Evolutionary conservation across 1,140 invertebrate species (phyloP).

Genomic region (Neuroterus valhalla): DNA sequence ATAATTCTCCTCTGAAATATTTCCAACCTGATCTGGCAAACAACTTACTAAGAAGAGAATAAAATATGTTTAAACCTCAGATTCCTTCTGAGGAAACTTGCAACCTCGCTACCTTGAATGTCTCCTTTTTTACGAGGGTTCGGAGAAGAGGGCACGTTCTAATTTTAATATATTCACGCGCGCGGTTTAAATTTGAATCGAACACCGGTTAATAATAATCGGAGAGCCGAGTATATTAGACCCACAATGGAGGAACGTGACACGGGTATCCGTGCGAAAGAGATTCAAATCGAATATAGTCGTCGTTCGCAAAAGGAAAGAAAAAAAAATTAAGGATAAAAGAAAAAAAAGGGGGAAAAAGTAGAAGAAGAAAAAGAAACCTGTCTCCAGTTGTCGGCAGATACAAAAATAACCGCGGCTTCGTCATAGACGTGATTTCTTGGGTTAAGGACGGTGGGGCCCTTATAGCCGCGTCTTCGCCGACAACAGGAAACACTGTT

Average conservation of each 20-base stretch:
- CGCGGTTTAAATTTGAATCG: background rate
- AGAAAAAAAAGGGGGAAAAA: conserved; percentile 18
- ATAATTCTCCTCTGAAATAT: too few relatives aligned
- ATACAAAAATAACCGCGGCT: conserved; percentile 35
- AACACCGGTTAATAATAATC: background rate
- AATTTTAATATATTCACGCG: too few relatives aligned
- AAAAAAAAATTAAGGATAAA: background rate
- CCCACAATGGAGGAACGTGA: conserved; percentile 9
- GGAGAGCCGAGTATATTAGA: background rate
- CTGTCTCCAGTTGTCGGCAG: conserved; percentile 29
- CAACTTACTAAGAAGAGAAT: too few relatives aligned
- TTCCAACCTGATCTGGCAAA: too few relatives aligned
- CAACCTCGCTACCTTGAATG: too few relatives aligned
- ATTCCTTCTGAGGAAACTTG: too few relatives aligned
- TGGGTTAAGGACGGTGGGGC: conserved; percentile 11
- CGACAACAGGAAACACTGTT: conserved; percentile 57
- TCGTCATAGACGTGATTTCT: conserved; percentile 35
- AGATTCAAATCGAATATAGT: conserved; percentile 33
- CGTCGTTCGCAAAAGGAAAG: background rate
- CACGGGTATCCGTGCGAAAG: conserved; percentile 12
- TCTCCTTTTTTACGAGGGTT: too few relatives aligned
- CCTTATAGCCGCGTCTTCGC: conserved; percentile 31
- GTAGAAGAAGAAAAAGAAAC: conserved; percentile 20
- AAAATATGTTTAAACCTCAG: too few relatives aligned
- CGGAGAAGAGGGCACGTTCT: too few relatives aligned